A percentile compares a stretch with the other conserved stretches of the same genome.
These are phyloP conservation scores for Gadus chalcogrammus DNA, from an alignment of 2,113 vertebrate genomes.

Conservation along the genomic window DNA sequence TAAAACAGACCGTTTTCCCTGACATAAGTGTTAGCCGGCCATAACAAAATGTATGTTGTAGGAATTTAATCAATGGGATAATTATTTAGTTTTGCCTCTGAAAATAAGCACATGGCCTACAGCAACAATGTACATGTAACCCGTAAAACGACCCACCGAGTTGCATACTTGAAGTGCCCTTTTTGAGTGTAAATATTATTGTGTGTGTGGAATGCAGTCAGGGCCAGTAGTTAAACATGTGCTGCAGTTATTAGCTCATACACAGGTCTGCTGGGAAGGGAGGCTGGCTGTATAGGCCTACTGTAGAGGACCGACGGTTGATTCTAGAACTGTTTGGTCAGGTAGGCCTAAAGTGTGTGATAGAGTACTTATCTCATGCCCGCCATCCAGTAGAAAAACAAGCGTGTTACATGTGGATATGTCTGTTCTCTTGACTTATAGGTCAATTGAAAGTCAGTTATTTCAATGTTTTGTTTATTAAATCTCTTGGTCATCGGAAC, in stretches of 20 bases:
- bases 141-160: conserved; percentile 42
- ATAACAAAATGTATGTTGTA: not conserved
- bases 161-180: conserved; percentile 29
- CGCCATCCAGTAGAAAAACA: not conserved
- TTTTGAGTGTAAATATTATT: conserved; percentile 35
- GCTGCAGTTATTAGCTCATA: conserved; percentile 10
- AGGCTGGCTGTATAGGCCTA: too few relatives aligned
- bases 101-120: conserved; percentile 2
- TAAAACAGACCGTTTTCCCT: too few relatives aligned
- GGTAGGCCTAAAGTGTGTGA: not conserved
- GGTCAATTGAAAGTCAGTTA: not conserved
- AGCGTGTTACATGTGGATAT: not conserved
- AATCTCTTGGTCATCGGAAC: not conserved
- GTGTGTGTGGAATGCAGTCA: conserved; percentile 48
- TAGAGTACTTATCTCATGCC: not conserved
- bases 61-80: not conserved
- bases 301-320: too few relatives aligned
- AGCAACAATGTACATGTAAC: conserved; percentile 23
- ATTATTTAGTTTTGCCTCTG: not conserved
- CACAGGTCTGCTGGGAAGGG: conserved; percentile 8
- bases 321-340: not conserved
- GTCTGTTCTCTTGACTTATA: not conserved
- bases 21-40: not conserved
- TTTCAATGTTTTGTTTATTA: not conserved
- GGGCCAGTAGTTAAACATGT: conserved; percentile 36